phyloP scores from a whole-genome alignment of 2,888 invertebrate species.

The Drepanosiphum platanoidis region DNA sequence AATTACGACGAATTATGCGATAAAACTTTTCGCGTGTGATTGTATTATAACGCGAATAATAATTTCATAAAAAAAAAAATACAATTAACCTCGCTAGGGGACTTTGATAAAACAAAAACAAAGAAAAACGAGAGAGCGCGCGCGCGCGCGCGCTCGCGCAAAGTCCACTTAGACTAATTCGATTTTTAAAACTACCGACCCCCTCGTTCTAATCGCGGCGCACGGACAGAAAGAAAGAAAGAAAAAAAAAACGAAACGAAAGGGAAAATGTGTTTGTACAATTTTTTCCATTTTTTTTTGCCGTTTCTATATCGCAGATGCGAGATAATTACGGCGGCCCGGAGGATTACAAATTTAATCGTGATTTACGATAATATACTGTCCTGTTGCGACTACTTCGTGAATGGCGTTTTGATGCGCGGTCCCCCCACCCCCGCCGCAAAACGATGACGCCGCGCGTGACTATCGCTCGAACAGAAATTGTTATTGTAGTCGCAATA shows the following conservation, averaged over 20 bases:
- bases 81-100: background rate
- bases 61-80: background rate
- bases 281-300: constrained; percentile 3
- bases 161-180: too few relatives aligned
- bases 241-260: too few relatives aligned
- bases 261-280: constrained; percentile 28
- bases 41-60: background rate
- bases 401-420: background rate
- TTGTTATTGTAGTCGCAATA: constrained; percentile 20
- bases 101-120: background rate
- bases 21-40: too few relatives aligned
- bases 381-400: background rate
- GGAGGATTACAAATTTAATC: constrained; percentile 22
- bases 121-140: constrained; percentile 3
- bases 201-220: background rate
- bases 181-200: constrained; percentile 26
- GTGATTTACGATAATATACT: constrained; percentile 24
- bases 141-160: too few relatives aligned
- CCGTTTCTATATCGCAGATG: background rate
- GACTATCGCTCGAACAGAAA: constrained; percentile 36
- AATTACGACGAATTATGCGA: too few relatives aligned
- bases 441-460: constrained; percentile 45
- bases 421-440: background rate
- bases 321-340: constrained; percentile 14
- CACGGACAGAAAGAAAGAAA: too few relatives aligned